These are phyloP conservation scores for Pogona vitticeps DNA, from an alignment of 2,113 vertebrate genomes.

Conservation along the genomic window DNA sequence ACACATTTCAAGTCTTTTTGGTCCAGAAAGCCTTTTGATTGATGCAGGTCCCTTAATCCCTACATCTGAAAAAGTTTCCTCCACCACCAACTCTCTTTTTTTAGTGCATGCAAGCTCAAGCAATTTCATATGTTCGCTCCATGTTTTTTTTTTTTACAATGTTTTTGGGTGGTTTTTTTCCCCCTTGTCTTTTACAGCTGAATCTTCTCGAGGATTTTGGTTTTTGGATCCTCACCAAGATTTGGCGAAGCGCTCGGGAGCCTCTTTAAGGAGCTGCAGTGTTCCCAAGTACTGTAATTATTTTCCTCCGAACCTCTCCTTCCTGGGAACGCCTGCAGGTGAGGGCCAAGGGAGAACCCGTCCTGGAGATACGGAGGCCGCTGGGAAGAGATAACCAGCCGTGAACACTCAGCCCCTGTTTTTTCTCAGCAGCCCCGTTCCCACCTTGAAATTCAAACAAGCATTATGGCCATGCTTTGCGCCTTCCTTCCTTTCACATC, in stretches of 20 bases:
- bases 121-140: background rate
- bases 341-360: background rate
- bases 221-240: background rate
- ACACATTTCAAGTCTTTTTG: too few relatives aligned
- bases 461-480: background rate
- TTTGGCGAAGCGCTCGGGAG: background rate
- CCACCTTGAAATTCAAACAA: background rate
- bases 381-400: conserved; percentile 1
- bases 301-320: background rate
- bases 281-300: too few relatives aligned
- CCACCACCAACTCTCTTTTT: too few relatives aligned
- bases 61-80: too few relatives aligned
- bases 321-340: background rate
- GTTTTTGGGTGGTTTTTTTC: too few relatives aligned
- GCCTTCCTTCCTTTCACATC: too few relatives aligned
- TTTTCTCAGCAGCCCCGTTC: background rate
- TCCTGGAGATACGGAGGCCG: background rate
- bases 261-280: background rate
- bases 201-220: background rate
- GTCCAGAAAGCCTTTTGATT: too few relatives aligned
- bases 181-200: too few relatives aligned
- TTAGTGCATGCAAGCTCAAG: too few relatives aligned
- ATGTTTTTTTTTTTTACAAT: too few relatives aligned
- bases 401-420: background rate
- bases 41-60: too few relatives aligned